Conservation (phyloP, 2,113 vertebrate species). For the Potamarius usumacintae region DNA sequence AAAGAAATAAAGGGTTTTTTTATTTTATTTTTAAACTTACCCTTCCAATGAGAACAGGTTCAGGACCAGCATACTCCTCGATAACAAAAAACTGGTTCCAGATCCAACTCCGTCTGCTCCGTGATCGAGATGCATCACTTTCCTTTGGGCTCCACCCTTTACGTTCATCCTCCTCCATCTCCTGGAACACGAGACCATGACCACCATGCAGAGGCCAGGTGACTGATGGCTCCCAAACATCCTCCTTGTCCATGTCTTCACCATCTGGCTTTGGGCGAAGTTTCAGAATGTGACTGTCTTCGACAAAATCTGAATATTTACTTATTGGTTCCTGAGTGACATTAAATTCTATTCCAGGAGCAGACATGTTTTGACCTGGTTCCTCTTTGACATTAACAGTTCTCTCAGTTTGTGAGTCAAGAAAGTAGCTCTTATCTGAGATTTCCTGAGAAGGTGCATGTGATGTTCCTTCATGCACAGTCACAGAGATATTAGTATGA, state of each 20-base stretch:
- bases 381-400: slow-evolving; percentile 54
- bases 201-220: slow-evolving; percentile 43
- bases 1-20: not conserved
- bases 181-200: slow-evolving; percentile 73
- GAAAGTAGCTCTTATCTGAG: slow-evolving; percentile 61
- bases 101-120: slow-evolving; percentile 89
- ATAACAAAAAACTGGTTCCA: slow-evolving; percentile 97
- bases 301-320: slow-evolving; percentile 61
- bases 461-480: slow-evolving; percentile 58
- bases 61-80: slow-evolving; percentile 87
- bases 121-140: slow-evolving; percentile 70
- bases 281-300: slow-evolving; percentile 72
- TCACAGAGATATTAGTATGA: slow-evolving; percentile 61
- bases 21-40: slow-evolving; percentile 76
- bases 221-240: slow-evolving; percentile 41
- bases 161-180: slow-evolving; percentile 60
- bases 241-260: slow-evolving; percentile 18
- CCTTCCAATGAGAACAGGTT: slow-evolving; percentile 90
- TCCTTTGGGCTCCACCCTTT: slow-evolving; percentile 41
- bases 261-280: slow-evolving; percentile 69
- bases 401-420: slow-evolving; percentile 61
- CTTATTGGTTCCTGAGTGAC: slow-evolving; percentile 62
- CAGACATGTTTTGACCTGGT: slow-evolving; percentile 57
- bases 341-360: slow-evolving; percentile 59
- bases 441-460: slow-evolving; percentile 59